Evolutionary conservation across 2,113 vertebrate species (phyloP).

Genomic region (Cephalopholis sonnerati): DNA sequence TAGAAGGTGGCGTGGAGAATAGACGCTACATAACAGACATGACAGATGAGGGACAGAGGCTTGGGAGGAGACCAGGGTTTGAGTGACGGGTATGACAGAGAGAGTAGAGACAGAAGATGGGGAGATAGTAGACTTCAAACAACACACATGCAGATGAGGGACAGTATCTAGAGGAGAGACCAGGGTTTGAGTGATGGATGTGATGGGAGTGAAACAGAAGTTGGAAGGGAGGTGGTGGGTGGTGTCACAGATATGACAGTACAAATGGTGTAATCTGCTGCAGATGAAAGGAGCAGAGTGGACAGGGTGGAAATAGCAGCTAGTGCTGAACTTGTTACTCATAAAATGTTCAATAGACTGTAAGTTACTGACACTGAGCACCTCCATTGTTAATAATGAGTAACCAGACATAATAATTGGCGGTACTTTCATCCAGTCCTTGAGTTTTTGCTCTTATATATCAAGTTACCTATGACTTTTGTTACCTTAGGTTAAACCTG

Average conservation of each 20-base stretch:
- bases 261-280: slow-evolving; percentile 48
- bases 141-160: slow-evolving; percentile 57
- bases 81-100: slow-evolving; percentile 50
- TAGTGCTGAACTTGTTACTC: not conserved
- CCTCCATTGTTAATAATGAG: not conserved
- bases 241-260: slow-evolving; percentile 50
- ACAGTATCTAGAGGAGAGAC: slow-evolving; percentile 14
- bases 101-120: slow-evolving; percentile 27
- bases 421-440: not conserved
- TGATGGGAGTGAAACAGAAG: slow-evolving; percentile 35
- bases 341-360: not conserved
- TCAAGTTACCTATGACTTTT: not conserved
- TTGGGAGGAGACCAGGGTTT: slow-evolving; percentile 24
- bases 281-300: slow-evolving; percentile 28
- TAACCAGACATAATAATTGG: not conserved
- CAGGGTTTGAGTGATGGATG: slow-evolving; percentile 38
- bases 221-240: slow-evolving; percentile 14
- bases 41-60: slow-evolving; percentile 48
- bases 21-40: slow-evolving; percentile 31
- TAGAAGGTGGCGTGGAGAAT: slow-evolving; percentile 24
- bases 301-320: slow-evolving; percentile 33
- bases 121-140: slow-evolving; percentile 55
- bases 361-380: not conserved
- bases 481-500: not conserved
- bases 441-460: not conserved